Percentiles rank a stretch among this genome's conserved stretches.
Conservation (phyloP, 2,113 vertebrate species). For the Cephalopterus ornatus region DNA sequence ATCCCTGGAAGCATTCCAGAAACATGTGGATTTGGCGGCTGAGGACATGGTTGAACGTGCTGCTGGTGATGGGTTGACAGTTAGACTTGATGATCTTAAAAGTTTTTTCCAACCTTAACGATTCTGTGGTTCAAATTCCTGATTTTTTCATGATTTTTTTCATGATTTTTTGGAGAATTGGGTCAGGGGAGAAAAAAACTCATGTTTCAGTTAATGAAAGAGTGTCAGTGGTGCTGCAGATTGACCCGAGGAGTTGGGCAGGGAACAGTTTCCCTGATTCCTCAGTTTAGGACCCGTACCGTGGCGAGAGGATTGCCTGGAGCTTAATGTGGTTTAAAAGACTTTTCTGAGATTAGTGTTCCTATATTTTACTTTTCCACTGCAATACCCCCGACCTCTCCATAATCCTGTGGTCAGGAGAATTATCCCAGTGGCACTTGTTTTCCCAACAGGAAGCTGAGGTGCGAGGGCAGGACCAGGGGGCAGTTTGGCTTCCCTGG, state of each 20-base stretch:
- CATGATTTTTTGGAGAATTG: neutral
- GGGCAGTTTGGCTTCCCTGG: neutral
- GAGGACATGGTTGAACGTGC: neutral
- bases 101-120: neutral
- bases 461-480: neutral
- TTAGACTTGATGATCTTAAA: neutral
- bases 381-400: neutral
- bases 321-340: neutral
- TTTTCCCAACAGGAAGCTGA: neutral
- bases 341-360: neutral
- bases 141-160: neutral
- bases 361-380: neutral
- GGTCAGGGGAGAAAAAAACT: neutral
- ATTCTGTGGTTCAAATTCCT: neutral
- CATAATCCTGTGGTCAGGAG: fast-evolving
- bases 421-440: neutral
- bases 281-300: neutral
- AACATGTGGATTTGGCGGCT: neutral
- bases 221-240: neutral
- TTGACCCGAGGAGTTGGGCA: neutral
- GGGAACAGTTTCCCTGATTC: neutral
- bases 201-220: too few relatives aligned
- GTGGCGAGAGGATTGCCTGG: neutral
- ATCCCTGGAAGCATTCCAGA: neutral
- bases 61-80: neutral